A percentile compares a stretch with the other conserved stretches of the same genome.
Conservation (phyloP, 30 jellyfish, hydroid and myxozoan species). For the Pelagia noctiluca region DNA sequence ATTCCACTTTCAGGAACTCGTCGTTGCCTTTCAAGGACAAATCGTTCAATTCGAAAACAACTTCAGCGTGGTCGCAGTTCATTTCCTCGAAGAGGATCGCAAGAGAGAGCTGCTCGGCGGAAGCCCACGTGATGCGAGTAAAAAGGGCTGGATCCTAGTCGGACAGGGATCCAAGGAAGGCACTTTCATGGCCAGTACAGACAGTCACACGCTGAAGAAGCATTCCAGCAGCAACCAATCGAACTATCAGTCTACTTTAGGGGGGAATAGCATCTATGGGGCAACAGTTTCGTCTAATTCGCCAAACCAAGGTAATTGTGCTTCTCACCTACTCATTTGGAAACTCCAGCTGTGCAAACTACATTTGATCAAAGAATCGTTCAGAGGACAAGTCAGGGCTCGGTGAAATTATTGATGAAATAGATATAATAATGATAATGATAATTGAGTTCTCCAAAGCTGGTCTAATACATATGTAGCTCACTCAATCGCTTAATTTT, state of each 20-base stretch:
- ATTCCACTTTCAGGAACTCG: slow-evolving; percentile 76
- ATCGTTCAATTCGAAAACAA: slow-evolving; percentile 91
- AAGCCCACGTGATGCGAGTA: slow-evolving; percentile 93
- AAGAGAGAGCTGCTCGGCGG: slow-evolving; percentile 85
- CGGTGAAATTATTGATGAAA: too few relatives aligned
- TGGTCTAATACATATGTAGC: too few relatives aligned
- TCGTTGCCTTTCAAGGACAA: slow-evolving; percentile 93
- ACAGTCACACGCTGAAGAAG: slow-evolving; percentile 79
- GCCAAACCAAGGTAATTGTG: too few relatives aligned
- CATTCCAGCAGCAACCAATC: slow-evolving; percentile 34
- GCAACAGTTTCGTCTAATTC: too few relatives aligned
- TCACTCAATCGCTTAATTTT: too few relatives aligned
- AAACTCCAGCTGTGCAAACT: too few relatives aligned
- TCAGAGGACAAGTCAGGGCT: too few relatives aligned
- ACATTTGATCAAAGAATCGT: too few relatives aligned
- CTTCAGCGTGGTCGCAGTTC: slow-evolving; percentile 96
- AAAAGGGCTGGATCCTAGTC: slow-evolving; percentile 97
- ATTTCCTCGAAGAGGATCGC: slow-evolving; percentile 91
- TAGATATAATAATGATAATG: too few relatives aligned
- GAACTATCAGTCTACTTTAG: background rate
- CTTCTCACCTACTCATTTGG: too few relatives aligned
- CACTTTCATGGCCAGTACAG: slow-evolving; percentile 93
- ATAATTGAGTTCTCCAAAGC: too few relatives aligned
- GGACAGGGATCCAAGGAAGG: slow-evolving; percentile 92
- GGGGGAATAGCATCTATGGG: too few relatives aligned